Evolutionary conservation across 2,113 vertebrate genomes (phyloP).

Genomic region (Leptobrachium leishanense): DNA sequence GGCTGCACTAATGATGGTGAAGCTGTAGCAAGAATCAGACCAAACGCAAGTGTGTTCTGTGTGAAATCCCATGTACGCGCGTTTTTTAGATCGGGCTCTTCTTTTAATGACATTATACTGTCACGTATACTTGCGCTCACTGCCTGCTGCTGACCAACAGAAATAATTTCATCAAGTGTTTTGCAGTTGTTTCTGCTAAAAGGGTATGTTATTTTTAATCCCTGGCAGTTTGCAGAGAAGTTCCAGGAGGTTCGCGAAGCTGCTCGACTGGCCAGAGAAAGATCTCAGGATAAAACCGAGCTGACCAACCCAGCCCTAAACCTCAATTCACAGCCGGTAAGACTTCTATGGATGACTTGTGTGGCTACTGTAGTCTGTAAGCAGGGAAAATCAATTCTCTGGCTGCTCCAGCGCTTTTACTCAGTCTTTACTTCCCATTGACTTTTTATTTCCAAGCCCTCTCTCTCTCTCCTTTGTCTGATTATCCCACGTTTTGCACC

Average conservation of each 20-base stretch:
- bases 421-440: neutral
- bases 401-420: neutral
- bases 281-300: slow-evolving; percentile 93
- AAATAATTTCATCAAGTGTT: no score
- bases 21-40: no score
- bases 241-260: slow-evolving; percentile 94
- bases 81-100: no score
- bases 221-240: slow-evolving; percentile 84
- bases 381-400: neutral
- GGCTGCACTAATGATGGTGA: no score
- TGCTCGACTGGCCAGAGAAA: slow-evolving; percentile 84
- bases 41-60: no score
- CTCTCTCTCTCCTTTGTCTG: no score
- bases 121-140: no score
- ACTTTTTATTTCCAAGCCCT: neutral
- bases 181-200: no score
- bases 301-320: slow-evolving; percentile 82
- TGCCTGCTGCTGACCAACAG: no score
- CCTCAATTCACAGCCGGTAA: slow-evolving; percentile 87
- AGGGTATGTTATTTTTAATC: neutral
- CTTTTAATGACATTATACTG: no score
- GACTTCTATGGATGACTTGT: neutral
- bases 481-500: neutral
- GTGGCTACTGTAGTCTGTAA: no score
- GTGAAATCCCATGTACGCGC: no score